Evolutionary conservation across 2,888 invertebrate species (phyloP).

Genomic region (Trichogramma evanescens): DNA sequence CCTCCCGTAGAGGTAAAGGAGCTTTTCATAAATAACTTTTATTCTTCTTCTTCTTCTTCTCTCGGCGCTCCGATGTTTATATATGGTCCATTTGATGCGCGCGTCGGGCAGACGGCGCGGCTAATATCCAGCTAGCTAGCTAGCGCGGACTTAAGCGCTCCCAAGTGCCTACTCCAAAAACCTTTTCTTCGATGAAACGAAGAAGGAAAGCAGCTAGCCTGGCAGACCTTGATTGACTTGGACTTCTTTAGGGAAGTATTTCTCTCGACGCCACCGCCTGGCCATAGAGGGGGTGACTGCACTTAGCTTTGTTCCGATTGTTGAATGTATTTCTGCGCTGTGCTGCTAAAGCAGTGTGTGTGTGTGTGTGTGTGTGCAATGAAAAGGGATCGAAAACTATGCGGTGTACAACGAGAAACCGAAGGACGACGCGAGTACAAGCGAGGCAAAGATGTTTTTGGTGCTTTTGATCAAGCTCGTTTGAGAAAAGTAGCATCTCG

Average conservation of each 20-base stretch:
- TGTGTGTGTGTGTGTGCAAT: too few species aligned
- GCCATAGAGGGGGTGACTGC: not conserved
- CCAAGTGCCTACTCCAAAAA: slow-evolving; percentile 8
- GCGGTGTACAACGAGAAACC: too few species aligned
- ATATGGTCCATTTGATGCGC: slow-evolving; percentile 4
- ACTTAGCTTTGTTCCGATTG: slow-evolving; percentile 17
- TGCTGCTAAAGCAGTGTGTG: too few species aligned
- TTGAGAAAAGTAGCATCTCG: too few species aligned
- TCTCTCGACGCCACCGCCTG: slow-evolving; percentile 1
- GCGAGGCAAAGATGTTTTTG: too few species aligned
- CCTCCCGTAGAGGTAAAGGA: too few species aligned
- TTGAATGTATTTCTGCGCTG: not conserved
- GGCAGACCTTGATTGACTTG: slow-evolving; percentile 11
- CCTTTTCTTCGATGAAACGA: slow-evolving; percentile 2
- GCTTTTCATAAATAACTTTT: too few species aligned
- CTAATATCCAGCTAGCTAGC: not conserved
- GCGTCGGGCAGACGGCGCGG: not conserved
- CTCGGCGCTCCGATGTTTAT: not conserved
- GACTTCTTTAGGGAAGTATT: slow-evolving; percentile 1
- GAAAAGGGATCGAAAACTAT: too few species aligned
- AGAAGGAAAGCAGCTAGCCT: not conserved
- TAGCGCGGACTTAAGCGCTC: slow-evolving; percentile 5
- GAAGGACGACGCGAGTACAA: too few species aligned
- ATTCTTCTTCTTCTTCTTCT: not conserved
- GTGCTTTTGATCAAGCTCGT: too few species aligned